Evolutionary conservation across 1,140 invertebrate species (phyloP).

Genomic region (Orussus abietinus): DNA sequence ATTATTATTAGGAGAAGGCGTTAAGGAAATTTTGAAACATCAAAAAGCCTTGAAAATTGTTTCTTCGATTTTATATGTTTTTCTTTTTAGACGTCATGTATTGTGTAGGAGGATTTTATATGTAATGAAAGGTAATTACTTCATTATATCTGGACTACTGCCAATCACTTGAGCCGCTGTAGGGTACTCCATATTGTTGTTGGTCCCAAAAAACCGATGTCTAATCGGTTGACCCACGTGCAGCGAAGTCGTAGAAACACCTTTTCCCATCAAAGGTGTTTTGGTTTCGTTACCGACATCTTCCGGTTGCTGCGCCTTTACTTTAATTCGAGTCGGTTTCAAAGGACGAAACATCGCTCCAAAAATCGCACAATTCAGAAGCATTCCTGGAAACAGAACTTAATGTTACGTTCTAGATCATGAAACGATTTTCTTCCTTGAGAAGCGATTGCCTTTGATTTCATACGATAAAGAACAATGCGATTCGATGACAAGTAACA

Average conservation of each 20-base stretch:
- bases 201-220: constrained; percentile 55
- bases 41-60: no score
- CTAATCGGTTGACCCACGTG: constrained; percentile 33
- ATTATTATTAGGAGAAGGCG: no score
- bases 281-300: constrained; percentile 32
- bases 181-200: constrained; percentile 71
- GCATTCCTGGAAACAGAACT: constrained; percentile 61
- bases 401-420: no score
- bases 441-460: no score
- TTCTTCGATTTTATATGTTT: no score
- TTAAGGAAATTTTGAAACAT: no score
- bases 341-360: constrained; percentile 78
- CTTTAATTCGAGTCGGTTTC: constrained; percentile 60
- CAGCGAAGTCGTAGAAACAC: constrained; percentile 38
- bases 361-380: constrained; percentile 73
- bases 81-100: no score
- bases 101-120: background rate
- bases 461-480: no score
- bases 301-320: constrained; percentile 50
- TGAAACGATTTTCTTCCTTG: no score
- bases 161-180: constrained; percentile 68
- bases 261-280: constrained; percentile 33
- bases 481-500: no score
- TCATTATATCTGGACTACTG: constrained; percentile 58
- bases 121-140: constrained; percentile 23